These are phyloP conservation scores for Caenorhabditis sp. DNA, from an alignment of 2,888 invertebrate species.

Conservation along the genomic window DNA sequence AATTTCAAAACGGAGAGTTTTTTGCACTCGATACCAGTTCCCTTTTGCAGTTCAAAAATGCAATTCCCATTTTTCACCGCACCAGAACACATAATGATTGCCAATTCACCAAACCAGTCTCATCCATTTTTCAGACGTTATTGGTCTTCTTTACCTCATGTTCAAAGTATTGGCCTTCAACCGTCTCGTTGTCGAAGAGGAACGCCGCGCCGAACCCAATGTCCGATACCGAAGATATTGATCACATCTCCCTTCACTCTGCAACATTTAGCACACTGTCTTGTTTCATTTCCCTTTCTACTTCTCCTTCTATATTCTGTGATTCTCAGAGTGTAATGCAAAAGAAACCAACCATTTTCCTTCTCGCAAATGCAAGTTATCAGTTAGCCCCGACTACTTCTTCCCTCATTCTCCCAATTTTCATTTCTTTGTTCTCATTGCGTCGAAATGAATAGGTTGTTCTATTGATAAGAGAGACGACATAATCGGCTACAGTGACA, in stretches of 20 bases:
- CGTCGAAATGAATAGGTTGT: constrained; percentile 1
- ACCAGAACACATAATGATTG: too few species aligned
- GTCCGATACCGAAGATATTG: constrained; percentile 30
- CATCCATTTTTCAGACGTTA: constrained; percentile 35
- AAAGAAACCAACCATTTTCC: not conserved
- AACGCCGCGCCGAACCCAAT: constrained; percentile 9
- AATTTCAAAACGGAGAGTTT: too few species aligned
- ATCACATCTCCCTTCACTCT: constrained; percentile 7
- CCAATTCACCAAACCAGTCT: not conserved
- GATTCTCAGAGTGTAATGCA: not conserved
- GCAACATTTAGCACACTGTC: too few species aligned
- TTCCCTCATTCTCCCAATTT: not conserved
- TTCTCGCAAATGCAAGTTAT: not conserved
- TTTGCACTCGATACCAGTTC: too few species aligned
- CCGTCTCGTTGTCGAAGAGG: constrained; percentile 34
- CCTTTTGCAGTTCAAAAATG: not conserved
- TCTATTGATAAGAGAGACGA: constrained; percentile 12
- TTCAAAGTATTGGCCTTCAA: constrained; percentile 37
- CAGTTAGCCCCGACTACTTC: not conserved
- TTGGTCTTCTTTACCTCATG: constrained; percentile 27
- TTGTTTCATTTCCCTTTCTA: not conserved
- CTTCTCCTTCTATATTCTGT: not conserved
- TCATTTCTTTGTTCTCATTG: not conserved
- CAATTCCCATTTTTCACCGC: not conserved
- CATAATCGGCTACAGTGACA: constrained; percentile 20